These are phyloP conservation scores for Neosilurus hyrtlii DNA, from an alignment of 2,797 vertebrate species.

Conservation along the genomic window DNA sequence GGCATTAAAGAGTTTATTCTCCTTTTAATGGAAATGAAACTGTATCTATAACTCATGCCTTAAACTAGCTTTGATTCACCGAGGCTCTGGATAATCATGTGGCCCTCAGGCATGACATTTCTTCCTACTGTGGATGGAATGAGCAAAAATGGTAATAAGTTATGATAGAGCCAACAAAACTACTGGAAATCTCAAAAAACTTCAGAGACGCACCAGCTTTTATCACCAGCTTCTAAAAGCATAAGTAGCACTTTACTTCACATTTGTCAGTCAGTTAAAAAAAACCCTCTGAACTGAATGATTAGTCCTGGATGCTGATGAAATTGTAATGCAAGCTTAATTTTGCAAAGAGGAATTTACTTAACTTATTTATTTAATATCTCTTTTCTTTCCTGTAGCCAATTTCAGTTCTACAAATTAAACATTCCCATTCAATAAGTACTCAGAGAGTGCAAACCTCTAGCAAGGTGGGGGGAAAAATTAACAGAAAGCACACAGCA, in stretches of 20 bases:
- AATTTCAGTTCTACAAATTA: not conserved
- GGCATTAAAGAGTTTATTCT: not conserved
- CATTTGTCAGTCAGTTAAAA: not conserved
- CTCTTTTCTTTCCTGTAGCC: not conserved
- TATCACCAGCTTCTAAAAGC: constrained; percentile 6
- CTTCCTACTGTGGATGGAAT: not conserved
- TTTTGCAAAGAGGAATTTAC: not conserved
- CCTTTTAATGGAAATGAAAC: not conserved
- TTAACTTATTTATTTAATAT: too few relatives aligned
- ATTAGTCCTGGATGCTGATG: not conserved
- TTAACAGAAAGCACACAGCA: too few relatives aligned
- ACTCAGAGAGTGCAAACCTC: too few relatives aligned
- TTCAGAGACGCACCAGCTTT: not conserved
- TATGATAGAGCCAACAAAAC: not conserved
- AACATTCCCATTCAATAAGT: not conserved
- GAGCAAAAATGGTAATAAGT: not conserved
- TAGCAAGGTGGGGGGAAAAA: too few relatives aligned
- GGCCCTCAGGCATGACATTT: not conserved
- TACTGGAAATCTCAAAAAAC: not conserved
- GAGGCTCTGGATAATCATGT: not conserved
- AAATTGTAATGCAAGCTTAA: not conserved
- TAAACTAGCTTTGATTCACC: not conserved
- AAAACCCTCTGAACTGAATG: not conserved
- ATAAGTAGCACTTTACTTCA: constrained; percentile 2
- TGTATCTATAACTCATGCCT: not conserved